These are phyloP conservation scores for Dasysyrphus albostriatus DNA, from an alignment of 2,888 invertebrate species.

Conservation along the genomic window DNA sequence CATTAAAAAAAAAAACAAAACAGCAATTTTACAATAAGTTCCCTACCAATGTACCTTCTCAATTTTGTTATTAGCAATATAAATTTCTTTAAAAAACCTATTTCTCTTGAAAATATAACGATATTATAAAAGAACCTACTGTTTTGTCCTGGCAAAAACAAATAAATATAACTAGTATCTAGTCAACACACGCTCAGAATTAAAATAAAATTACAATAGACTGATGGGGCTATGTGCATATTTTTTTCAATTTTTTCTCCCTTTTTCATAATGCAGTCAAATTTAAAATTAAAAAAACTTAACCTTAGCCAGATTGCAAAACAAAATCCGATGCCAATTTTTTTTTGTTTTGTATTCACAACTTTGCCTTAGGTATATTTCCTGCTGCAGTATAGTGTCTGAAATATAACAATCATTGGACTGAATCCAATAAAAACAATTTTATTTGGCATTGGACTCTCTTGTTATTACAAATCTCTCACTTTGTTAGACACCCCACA, in stretches of 20 bases:
- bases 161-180: too few species aligned
- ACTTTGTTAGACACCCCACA: neutral
- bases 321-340: slow-evolving; percentile 50
- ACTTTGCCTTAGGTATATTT: slow-evolving; percentile 41
- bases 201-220: neutral
- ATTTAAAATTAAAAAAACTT: neutral
- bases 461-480: slow-evolving; percentile 45
- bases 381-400: slow-evolving; percentile 49
- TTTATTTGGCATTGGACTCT: slow-evolving; percentile 63
- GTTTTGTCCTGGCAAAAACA: too few species aligned
- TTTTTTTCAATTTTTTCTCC: neutral
- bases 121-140: too few species aligned
- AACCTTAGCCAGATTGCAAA: slow-evolving; percentile 19
- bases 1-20: too few species aligned
- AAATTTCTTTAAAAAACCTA: too few species aligned
- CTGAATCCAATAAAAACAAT: slow-evolving; percentile 71
- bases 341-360: neutral
- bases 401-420: slow-evolving; percentile 59
- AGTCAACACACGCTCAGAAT: too few species aligned
- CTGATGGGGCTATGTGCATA: neutral
- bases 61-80: too few species aligned
- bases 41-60: too few species aligned
- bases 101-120: too few species aligned
- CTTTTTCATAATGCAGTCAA: neutral
- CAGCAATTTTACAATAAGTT: too few species aligned